Evolutionary conservation across 2,888 invertebrate species (phyloP).

Genomic region (Drosophila differens): DNA sequence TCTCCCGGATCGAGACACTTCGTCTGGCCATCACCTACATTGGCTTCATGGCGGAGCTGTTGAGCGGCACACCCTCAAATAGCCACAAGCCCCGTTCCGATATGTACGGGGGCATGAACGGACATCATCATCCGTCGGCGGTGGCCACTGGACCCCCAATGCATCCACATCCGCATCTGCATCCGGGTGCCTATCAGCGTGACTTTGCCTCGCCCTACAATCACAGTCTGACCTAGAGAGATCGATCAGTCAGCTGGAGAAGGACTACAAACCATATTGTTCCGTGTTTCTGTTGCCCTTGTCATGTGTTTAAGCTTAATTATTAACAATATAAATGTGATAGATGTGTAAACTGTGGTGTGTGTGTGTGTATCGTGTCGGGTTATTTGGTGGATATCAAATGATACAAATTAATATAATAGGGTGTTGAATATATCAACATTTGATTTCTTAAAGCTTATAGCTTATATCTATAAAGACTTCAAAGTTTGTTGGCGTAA

Average conservation of each 20-base stretch:
- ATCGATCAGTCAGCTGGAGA: too few species aligned
- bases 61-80: slow-evolving; percentile 88
- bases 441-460: neutral
- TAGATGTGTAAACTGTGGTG: slow-evolving; percentile 11
- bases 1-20: slow-evolving; percentile 97
- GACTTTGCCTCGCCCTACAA: slow-evolving; percentile 85
- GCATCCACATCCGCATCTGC: slow-evolving; percentile 81
- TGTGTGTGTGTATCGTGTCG: neutral
- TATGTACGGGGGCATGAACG: slow-evolving; percentile 83
- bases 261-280: slow-evolving; percentile 2
- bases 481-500: neutral
- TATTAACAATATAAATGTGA: slow-evolving; percentile 32
- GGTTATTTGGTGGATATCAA: neutral
- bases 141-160: slow-evolving; percentile 58
- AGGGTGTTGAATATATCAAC: neutral
- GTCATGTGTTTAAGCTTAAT: slow-evolving; percentile 23
- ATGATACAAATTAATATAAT: neutral
- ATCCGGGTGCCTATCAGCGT: slow-evolving; percentile 84
- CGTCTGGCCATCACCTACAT: slow-evolving; percentile 98
- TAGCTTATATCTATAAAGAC: neutral
- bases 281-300: slow-evolving; percentile 19
- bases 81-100: slow-evolving; percentile 84
- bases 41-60: slow-evolving; percentile 96
- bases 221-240: slow-evolving; percentile 78
- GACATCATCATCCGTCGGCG: slow-evolving; percentile 78